phyloP scores from a whole-genome alignment of 2,113 vertebrate species.

The Rissa tridactyla region DNA sequence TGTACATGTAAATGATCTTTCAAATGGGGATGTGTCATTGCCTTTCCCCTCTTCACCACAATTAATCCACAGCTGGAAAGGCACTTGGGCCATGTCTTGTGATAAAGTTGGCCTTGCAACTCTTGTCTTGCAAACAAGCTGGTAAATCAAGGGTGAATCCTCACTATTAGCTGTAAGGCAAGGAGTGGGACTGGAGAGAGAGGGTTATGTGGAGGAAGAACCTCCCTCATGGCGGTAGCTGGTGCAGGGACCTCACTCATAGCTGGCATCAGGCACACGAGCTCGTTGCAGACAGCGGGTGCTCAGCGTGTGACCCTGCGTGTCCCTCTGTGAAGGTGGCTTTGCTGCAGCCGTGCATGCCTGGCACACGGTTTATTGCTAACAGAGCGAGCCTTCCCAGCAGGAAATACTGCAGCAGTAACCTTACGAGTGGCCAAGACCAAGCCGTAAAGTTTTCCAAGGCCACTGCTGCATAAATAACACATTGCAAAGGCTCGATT shows the following conservation, averaged over 20 bases:
- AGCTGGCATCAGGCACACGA: neutral
- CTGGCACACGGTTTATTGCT: accelerated
- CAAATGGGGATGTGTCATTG: neutral
- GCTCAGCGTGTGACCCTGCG: accelerated
- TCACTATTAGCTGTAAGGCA: no score
- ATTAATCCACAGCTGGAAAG: neutral
- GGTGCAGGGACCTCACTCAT: neutral
- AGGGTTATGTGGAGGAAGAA: neutral
- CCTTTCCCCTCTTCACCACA: neutral
- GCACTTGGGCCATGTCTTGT: neutral
- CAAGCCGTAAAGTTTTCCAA: neutral
- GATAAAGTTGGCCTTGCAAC: neutral
- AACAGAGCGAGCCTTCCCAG: neutral
- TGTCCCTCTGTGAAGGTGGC: accelerated
- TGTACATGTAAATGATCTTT: neutral
- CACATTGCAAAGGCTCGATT: accelerated
- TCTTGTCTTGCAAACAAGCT: neutral
- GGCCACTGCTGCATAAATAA: neutral
- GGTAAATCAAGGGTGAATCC: neutral
- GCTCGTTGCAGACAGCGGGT: neutral
- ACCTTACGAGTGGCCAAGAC: neutral
- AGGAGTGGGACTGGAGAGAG: neutral
- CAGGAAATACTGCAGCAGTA: neutral
- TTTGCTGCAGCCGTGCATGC: neutral
- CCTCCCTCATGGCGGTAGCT: neutral